A percentile compares a stretch with the other conserved stretches of the same genome.
Conservation (phyloP, 92 coral and sea anemone genomes). For the Chrysogorgia sp. region DNA sequence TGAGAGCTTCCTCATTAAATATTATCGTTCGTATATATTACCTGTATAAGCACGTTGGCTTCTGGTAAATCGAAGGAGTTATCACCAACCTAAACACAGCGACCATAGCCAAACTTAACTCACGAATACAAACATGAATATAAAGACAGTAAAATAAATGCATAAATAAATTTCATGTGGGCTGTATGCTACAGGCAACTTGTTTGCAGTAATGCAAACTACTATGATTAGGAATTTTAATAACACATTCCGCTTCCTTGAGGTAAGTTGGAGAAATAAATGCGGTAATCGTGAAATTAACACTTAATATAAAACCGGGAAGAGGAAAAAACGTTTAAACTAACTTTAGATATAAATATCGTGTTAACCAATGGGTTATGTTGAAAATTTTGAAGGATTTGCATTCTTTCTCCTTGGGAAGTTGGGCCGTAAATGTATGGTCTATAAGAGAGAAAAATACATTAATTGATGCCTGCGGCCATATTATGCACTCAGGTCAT, state of each 20-base stretch:
- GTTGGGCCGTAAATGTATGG: constrained; percentile 99
- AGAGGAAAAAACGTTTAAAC: constrained; percentile 2
- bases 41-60: constrained; percentile 97
- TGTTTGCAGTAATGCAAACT: too few relatives aligned
- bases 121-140: not conserved
- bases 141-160: not conserved
- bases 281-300: not conserved
- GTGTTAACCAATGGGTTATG: constrained; percentile 98
- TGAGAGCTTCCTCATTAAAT: too few relatives aligned
- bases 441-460: constrained; percentile 45
- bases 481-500: too few relatives aligned
- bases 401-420: constrained; percentile 94
- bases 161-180: too few relatives aligned
- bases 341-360: constrained; percentile 92
- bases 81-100: constrained; percentile 82
- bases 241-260: too few relatives aligned
- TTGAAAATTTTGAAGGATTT: constrained; percentile 94
- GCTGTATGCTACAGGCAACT: too few relatives aligned
- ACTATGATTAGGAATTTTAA: too few relatives aligned
- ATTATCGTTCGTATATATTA: too few relatives aligned
- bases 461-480: too few relatives aligned
- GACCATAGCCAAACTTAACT: not conserved
- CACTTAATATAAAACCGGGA: not conserved
- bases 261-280: too few relatives aligned
- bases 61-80: constrained; percentile 99